Evolutionary conservation across 2,113 vertebrate genomes (phyloP), one percentile per base, ranked within the genome.

Genomic region (Python bivittatus): DNA sequence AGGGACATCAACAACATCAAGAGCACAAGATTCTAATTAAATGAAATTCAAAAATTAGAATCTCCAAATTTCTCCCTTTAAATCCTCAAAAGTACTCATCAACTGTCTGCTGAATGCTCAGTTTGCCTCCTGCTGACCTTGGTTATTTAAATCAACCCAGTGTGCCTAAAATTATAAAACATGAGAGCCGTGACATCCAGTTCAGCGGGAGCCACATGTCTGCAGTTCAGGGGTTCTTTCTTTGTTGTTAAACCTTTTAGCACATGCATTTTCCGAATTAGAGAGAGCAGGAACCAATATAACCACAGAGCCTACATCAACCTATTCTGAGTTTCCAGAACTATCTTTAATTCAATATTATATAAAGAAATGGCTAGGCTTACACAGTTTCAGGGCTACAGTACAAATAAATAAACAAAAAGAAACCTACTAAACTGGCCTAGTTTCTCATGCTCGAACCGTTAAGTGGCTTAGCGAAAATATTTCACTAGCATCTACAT

Each of bases 211-310:
- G 84, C 87, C 85, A 90, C 68, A 88, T 84, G 91, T 57, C 94
- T 96, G 53, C 93, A 93, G 92, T 95, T 93, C 83, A 94, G 93
- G 25, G 33, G 33, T 93, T 94, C 89, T 94, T 94, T 92, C 89
- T 94, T 94, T 92, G 89, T 93, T 93, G 27, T 87, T 64, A 88
- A 42, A 90, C 54, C 84, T 94, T 96, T 95, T 90, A 95, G 84
- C 53, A 60, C n/a, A 93, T 60, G 60, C n/a, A 88, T 96, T 95
- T 96, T 93, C 89, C 95, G 95, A 96, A 97, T 96, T 96, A 97
- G 96, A 96, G 94, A 94, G 53, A 91, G 11, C 58, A 90, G 72
- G 61, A 72, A 95, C 25, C 91, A 95, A 87, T 53, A 64, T 93
- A 96, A 97, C 93, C 94, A 94, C 94, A 97, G 93, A 95, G 56